Conservation (phyloP, 2,113 vertebrate genomes). For the Cacatua alba region DNA sequence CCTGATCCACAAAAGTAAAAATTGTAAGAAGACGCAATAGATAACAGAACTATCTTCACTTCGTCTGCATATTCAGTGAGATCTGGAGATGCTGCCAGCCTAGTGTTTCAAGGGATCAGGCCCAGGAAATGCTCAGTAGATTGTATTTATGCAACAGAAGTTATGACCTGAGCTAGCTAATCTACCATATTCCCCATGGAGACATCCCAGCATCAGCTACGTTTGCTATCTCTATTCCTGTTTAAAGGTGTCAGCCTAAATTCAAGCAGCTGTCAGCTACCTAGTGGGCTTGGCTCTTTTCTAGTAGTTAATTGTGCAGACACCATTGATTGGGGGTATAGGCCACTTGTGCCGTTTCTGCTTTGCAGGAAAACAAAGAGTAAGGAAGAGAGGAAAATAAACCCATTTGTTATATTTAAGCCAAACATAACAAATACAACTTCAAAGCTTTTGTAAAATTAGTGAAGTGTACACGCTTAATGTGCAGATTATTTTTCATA, state of each 20-base stretch:
- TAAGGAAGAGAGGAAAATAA: conserved; percentile 30
- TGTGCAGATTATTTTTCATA: not conserved
- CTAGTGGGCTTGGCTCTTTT: conserved; percentile 41
- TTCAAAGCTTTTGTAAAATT: conserved; percentile 40
- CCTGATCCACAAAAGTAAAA: not conserved
- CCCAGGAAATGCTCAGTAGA: not conserved
- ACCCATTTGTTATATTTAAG: conserved; percentile 37
- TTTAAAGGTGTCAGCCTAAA: conserved; percentile 64
- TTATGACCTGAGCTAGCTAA: not conserved
- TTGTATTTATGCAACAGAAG: conserved; percentile 34
- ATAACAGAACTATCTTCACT: not conserved
- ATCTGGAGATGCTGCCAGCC: not conserved
- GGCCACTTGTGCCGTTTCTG: not conserved
- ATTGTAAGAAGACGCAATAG: not conserved
- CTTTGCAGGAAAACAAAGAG: conserved; percentile 2
- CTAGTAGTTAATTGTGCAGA: conserved; percentile 46
- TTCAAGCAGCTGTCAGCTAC: conserved; percentile 59
- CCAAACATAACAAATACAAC: conserved; percentile 49
- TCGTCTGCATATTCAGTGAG: not conserved
- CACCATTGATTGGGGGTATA: conserved; percentile 5
- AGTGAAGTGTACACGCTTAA: not conserved
- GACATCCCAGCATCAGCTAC: not conserved
- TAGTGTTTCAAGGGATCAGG: not conserved
- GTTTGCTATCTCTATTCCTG: conserved; percentile 40
- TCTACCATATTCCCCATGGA: conserved; percentile 25